Conservation (phyloP, 2,113 vertebrate species). For the Dicerorhinus sumatrensis region DNA sequence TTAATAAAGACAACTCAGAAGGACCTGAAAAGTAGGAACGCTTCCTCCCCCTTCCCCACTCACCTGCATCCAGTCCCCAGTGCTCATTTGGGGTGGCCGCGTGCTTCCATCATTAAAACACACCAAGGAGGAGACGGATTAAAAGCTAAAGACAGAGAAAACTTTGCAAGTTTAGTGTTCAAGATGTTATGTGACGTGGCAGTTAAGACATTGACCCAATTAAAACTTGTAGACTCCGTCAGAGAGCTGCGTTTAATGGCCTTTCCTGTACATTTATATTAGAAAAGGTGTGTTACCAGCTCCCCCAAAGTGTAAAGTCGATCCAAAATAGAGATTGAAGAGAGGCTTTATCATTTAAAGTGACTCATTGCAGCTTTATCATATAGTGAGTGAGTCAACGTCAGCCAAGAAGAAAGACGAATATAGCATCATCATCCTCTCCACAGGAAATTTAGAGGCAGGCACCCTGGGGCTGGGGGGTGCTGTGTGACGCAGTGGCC, state of each 20-base stretch:
- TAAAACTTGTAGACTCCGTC: background rate
- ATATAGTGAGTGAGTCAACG: constrained; percentile 8
- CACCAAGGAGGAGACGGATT: background rate
- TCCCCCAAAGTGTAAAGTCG: constrained; percentile 20
- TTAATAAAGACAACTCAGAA: background rate
- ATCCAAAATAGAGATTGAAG: constrained; percentile 48
- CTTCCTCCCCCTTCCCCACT: too few species aligned
- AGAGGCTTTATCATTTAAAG: background rate
- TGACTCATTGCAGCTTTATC: background rate
- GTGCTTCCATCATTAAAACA: background rate
- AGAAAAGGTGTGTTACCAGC: constrained; percentile 23
- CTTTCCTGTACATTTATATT: background rate
- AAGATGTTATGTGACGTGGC: background rate
- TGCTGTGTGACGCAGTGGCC: background rate
- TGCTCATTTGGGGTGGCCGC: background rate
- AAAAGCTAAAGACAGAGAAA: background rate
- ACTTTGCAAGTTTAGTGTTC: background rate
- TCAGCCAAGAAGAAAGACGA: background rate
- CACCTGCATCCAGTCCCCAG: background rate
- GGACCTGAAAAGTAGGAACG: background rate
- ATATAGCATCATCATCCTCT: background rate
- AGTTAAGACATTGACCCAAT: background rate
- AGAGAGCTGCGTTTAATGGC: background rate
- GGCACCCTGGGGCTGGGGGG: background rate
- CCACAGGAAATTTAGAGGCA: background rate